Evolutionary conservation across 1,140 invertebrate species (phyloP).

Genomic region (Chrysoperla carnea): DNA sequence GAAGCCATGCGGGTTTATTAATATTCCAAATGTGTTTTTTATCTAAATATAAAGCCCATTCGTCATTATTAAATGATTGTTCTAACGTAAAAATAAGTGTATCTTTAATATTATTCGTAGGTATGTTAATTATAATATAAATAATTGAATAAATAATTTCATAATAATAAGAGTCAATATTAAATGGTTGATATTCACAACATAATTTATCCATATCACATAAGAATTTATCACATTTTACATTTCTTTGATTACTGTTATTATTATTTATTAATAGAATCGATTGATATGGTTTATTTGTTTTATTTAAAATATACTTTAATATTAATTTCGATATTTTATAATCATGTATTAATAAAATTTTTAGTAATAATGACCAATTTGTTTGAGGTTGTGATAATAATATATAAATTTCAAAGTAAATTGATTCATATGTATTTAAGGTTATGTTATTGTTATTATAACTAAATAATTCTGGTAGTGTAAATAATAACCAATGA

Average conservation of each 20-base stretch:
- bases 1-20: slow-evolving; percentile 50
- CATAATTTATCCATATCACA: slow-evolving; percentile 20
- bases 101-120: background rate
- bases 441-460: slow-evolving; percentile 23
- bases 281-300: too few relatives aligned
- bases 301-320: slow-evolving; percentile 7
- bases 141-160: slow-evolving; percentile 2
- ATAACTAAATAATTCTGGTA: slow-evolving; percentile 36
- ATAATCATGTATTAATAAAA: slow-evolving; percentile 45
- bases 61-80: too few relatives aligned
- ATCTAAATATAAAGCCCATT: background rate
- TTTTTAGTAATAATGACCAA: slow-evolving; percentile 53
- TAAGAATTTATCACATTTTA: slow-evolving; percentile 42
- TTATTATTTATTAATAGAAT: slow-evolving; percentile 1
- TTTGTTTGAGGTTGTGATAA: slow-evolving; percentile 55
- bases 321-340: slow-evolving; percentile 22
- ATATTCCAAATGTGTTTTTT: slow-evolving; percentile 48
- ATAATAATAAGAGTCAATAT: background rate
- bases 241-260: slow-evolving; percentile 6
- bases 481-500: slow-evolving; percentile 46
- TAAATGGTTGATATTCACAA: background rate
- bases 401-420: slow-evolving; percentile 48
- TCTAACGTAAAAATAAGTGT: too few relatives aligned
- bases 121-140: too few relatives aligned
- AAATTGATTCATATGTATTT: slow-evolving; percentile 30